Conservation (phyloP, 2,888 invertebrate genomes). For the Spilosoma lubricipeda region DNA sequence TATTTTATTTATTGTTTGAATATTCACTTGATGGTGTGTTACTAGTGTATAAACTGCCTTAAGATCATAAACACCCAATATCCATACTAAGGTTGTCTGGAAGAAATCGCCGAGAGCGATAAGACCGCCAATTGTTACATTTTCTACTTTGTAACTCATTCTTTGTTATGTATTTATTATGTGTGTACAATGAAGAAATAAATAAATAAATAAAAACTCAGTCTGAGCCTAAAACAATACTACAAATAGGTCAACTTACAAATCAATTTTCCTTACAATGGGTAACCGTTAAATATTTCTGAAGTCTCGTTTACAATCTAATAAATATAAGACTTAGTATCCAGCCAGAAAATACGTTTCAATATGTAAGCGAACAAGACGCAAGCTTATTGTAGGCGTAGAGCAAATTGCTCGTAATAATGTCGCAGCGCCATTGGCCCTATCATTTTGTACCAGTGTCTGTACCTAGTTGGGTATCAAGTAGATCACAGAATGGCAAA, state of each 20-base stretch:
- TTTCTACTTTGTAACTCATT: too few relatives aligned
- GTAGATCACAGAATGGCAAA: conserved; percentile 17
- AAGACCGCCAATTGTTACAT: too few relatives aligned
- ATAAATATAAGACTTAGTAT: conserved; percentile 32
- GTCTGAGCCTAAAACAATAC: neutral
- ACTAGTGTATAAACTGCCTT: too few relatives aligned
- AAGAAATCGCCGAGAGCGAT: too few relatives aligned
- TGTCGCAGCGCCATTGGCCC: conserved; percentile 55
- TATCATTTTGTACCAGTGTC: conserved; percentile 54
- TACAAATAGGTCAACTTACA: neutral
- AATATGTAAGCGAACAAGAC: conserved; percentile 47
- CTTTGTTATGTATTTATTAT: too few relatives aligned
- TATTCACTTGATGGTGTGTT: too few relatives aligned
- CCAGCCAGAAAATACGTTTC: conserved; percentile 37
- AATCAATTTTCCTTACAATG: neutral
- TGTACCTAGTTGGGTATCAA: conserved; percentile 38
- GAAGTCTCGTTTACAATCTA: conserved; percentile 10
- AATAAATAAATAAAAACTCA: too few relatives aligned
- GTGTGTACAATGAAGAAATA: too few relatives aligned
- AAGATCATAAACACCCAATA: too few relatives aligned
- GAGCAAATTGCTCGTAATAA: conserved; percentile 61
- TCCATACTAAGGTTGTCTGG: too few relatives aligned
- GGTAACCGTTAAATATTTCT: neutral
- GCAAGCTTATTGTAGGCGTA: conserved; percentile 50
- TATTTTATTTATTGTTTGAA: too few relatives aligned